Evolutionary conservation across 1,140 invertebrate species (phyloP).

Genomic region (roundworm (Caenorhabditis elegans)): WBcel235 BX284602.5:10739001-10739500

Average conservation of each 20-base stretch:
- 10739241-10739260: too few relatives aligned
- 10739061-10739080: not conserved
- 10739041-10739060: not conserved
- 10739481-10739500: too few relatives aligned
- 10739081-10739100: not conserved
- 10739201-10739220: not conserved
- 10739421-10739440: not conserved
- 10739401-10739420: not conserved
- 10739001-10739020: not conserved
- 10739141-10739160: not conserved
- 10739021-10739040: not conserved
- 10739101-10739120: not conserved
- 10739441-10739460: too few relatives aligned
- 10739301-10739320: slow-evolving; percentile 60
- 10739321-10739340: slow-evolving; percentile 59
- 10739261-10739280: not conserved
- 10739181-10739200: not conserved
- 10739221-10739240: not conserved
- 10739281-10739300: slow-evolving; percentile 49
- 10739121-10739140: too few relatives aligned
- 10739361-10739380: slow-evolving; percentile 48
- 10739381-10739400: not conserved
- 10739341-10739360: slow-evolving; percentile 64
- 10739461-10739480: not conserved
- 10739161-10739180: not conserved